These are phyloP conservation scores for Drosophila infuscata DNA, from an alignment of 2,888 invertebrate genomes.

Conservation along the genomic window DNA sequence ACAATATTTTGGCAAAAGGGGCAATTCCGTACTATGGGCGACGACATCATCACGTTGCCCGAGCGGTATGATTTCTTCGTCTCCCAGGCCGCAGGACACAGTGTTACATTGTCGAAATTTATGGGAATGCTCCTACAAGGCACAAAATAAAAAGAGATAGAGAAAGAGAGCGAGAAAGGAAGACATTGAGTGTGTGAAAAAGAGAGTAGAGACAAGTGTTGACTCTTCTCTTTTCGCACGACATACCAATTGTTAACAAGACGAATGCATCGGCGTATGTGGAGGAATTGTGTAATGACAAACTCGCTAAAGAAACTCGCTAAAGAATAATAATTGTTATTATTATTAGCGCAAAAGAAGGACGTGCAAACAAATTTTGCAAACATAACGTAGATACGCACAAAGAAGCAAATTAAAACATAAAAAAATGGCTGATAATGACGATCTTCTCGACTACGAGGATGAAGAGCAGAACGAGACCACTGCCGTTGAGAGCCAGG, in stretches of 20 bases:
- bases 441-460: slow-evolving; percentile 99
- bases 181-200: background rate
- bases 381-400: slow-evolving; percentile 9
- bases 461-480: slow-evolving; percentile 97
- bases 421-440: slow-evolving; percentile 92
- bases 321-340: too few species aligned
- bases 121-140: slow-evolving; percentile 71
- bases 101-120: slow-evolving; percentile 87
- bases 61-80: slow-evolving; percentile 96
- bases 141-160: slow-evolving; percentile 15
- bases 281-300: slow-evolving; percentile 67
- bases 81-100: slow-evolving; percentile 95
- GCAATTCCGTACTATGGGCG: slow-evolving; percentile 94
- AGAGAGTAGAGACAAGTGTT: background rate
- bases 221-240: background rate
- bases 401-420: background rate
- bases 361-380: too few species aligned
- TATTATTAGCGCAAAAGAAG: too few species aligned
- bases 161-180: slow-evolving; percentile 7
- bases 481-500: slow-evolving; percentile 89
- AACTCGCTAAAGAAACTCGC: too few species aligned
- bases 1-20: slow-evolving; percentile 87
- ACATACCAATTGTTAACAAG: slow-evolving; percentile 78
- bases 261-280: slow-evolving; percentile 81
- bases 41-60: slow-evolving; percentile 93